A percentile compares a stretch with the other conserved stretches of the same genome.
Evolutionary conservation across 1,140 invertebrate genomes (phyloP).

Genomic region (Magallana gigas): DNA sequence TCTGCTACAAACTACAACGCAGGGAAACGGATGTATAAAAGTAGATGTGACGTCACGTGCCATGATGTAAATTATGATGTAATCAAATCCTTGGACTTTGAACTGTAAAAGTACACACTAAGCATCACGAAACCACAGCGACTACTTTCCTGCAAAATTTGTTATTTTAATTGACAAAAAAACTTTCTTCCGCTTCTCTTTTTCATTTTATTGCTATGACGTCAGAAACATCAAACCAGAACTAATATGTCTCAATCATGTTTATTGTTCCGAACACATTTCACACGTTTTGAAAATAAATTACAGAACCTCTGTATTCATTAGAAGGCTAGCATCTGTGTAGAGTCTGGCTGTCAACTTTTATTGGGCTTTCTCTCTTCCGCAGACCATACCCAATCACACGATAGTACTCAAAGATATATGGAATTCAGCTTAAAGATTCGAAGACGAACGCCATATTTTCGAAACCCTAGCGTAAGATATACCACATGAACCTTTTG

Average conservation of each 20-base stretch:
- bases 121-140: too few species aligned
- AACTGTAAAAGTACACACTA: too few species aligned
- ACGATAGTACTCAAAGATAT: too few species aligned
- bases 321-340: neutral
- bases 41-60: too few species aligned
- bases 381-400: too few species aligned
- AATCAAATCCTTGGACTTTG: too few species aligned
- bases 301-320: neutral
- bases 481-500: too few species aligned
- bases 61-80: too few species aligned
- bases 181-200: neutral
- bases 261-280: constrained; percentile 17
- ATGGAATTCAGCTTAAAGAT: too few species aligned
- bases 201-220: constrained; percentile 14
- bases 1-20: neutral
- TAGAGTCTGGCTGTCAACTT: neutral
- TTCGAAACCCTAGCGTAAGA: too few species aligned
- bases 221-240: neutral
- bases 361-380: neutral
- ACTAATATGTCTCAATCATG: constrained; percentile 6
- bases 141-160: neutral
- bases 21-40: neutral
- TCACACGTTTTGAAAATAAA: constrained; percentile 15
- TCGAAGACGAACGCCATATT: too few species aligned
- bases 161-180: neutral